phyloP scores from a whole-genome alignment of 2,888 invertebrate species.

The Nematopogon swammerdamellus region DNA sequence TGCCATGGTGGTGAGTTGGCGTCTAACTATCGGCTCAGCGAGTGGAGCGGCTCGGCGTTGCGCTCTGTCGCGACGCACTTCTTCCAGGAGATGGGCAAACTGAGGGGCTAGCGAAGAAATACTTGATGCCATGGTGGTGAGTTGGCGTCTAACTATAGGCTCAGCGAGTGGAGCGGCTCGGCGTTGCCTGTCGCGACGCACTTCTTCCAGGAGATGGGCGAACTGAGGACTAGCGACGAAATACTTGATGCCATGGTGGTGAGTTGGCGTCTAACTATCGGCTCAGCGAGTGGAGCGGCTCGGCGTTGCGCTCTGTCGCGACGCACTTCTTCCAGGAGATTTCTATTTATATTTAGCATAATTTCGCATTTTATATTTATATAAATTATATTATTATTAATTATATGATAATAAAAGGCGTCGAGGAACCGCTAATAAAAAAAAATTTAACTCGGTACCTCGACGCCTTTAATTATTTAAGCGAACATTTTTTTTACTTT shows the following conservation, averaged over 20 bases:
- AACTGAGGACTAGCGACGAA: slow-evolving; percentile 59
- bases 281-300: slow-evolving; percentile 88
- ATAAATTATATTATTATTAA: no score
- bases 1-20: slow-evolving; percentile 62
- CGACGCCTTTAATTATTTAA: no score
- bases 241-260: slow-evolving; percentile 65
- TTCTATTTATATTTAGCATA: no score
- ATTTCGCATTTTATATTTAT: no score
- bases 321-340: slow-evolving; percentile 67
- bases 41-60: slow-evolving; percentile 82
- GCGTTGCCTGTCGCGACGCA: slow-evolving; percentile 77
- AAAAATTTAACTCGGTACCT: no score
- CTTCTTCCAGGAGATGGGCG: slow-evolving; percentile 65
- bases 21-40: slow-evolving; percentile 82
- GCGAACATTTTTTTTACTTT: no score
- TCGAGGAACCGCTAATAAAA: no score
- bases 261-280: slow-evolving; percentile 62
- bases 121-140: slow-evolving; percentile 65
- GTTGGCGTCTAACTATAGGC: slow-evolving; percentile 68
- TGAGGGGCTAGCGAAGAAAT: slow-evolving; percentile 59
- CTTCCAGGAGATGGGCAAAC: slow-evolving; percentile 62
- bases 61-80: slow-evolving; percentile 79
- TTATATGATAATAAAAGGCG: no score
- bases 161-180: slow-evolving; percentile 83
- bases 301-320: slow-evolving; percentile 80